Evolutionary conservation across 1,140 invertebrate genomes (phyloP), one percentile per base, ranked within the genome.

Genomic region (Drosophila baimaii): DNA sequence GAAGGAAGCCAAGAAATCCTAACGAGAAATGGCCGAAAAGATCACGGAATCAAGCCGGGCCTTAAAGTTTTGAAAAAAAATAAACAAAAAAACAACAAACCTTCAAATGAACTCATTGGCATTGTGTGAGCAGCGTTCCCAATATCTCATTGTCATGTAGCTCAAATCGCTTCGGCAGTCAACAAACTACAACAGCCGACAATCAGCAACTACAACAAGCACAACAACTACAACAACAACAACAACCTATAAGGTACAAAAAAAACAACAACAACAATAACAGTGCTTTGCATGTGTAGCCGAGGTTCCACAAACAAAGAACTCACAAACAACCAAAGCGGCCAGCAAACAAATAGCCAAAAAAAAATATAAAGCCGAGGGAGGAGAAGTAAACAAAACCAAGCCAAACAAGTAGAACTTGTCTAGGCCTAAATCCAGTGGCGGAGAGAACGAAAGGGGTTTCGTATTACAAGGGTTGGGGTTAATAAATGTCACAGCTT

Each of bases 231-330:
- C 76, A 79, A 58, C 49, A 66, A 41, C 69, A 76, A 65, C 46
- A 33, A 68, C 57, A 73, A 63, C 43, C 37, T 37, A 51, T 35
- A n/a, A 35, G 33, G 29, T 57, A 88, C 83, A 86, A 70, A 69
- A 68, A 58, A 77, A 79, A 56, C 29, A 77, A 80, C 84, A 83
- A 88, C 84, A 88, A 58, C 74, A 79, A 56, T 19, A 77, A 80
- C 84, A 83, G 89, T 79, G 89, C 84, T 88, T 89, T 89, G 84
- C 83, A 88, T 86, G 73, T 77, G 81, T 81, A 77, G 63, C 56
- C 51, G 37, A 37, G 57, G 64, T 49, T 69, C 59, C 64, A 64
- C 81, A 85, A 81, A 84, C 55, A 69, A 71, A 66, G 43, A 81
- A 68, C 66, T 59, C 65, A 57, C 44, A 61, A 57, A 51, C 58